These are phyloP conservation scores for Gorsachius goisagi DNA, from an alignment of 2,113 vertebrate species.

Conservation along the genomic window DNA sequence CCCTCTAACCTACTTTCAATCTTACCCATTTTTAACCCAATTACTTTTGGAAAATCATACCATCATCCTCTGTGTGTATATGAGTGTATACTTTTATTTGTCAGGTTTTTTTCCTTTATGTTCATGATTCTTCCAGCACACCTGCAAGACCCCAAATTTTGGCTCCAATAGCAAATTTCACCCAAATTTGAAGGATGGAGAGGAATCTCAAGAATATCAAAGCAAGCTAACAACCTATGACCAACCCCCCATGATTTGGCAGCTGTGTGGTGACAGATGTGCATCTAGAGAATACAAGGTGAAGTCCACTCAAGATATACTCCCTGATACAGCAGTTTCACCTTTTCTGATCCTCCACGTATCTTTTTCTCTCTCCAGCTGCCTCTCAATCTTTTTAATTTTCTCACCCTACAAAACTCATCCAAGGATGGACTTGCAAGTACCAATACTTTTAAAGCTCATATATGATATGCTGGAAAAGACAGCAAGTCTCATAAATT, in stretches of 20 bases:
- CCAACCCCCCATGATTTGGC: background rate
- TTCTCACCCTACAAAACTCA: background rate
- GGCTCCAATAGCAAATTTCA: background rate
- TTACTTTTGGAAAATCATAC: background rate
- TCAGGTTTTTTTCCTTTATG: background rate
- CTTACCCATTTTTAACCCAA: background rate
- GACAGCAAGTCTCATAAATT: background rate
- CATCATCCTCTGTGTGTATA: background rate
- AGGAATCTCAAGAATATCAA: background rate
- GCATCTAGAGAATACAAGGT: background rate
- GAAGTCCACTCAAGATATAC: background rate
- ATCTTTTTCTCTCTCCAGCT: background rate
- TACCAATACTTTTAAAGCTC: background rate
- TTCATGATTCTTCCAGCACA: background rate
- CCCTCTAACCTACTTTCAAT: background rate
- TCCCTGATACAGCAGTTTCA: background rate
- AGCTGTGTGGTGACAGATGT: background rate
- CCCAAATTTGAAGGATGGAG: background rate
- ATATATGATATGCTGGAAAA: background rate
- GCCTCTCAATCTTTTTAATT: background rate
- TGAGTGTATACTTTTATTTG: fast-evolving
- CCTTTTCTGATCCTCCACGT: background rate
- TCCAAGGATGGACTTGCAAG: background rate
- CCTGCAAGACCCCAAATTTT: background rate
- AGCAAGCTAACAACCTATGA: background rate